These are phyloP conservation scores for Liasis olivaceus DNA, from an alignment of 2,797 vertebrate species.

Conservation along the genomic window DNA sequence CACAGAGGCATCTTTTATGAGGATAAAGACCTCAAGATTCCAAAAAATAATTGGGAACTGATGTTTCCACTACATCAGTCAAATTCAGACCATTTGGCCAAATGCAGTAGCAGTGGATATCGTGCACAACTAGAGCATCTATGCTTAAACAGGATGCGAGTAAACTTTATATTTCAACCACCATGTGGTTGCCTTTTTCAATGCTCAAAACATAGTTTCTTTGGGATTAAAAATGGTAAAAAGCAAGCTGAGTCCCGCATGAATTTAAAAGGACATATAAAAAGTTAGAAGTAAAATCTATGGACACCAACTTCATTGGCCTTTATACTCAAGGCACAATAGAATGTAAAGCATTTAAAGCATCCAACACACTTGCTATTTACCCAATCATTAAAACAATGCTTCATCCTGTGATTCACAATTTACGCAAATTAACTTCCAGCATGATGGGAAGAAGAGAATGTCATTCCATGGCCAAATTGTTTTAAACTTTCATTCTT, in stretches of 20 bases:
- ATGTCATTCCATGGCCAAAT: background rate
- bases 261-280: background rate
- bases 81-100: background rate
- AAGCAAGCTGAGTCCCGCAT: background rate
- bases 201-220: background rate
- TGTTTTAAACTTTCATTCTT: background rate
- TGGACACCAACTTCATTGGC: accelerated
- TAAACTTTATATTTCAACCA: background rate
- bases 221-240: background rate
- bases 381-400: background rate
- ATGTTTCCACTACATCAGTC: background rate
- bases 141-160: background rate
- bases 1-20: background rate
- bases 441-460: background rate
- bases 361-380: background rate
- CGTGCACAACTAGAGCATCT: background rate
- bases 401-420: background rate
- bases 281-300: background rate
- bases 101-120: background rate
- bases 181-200: background rate
- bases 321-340: accelerated
- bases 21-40: background rate
- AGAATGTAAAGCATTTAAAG: background rate
- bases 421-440: background rate
- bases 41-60: background rate